Conservation (phyloP, 64 coral and sea anemone species). For the Stichodactyla mertensii region DNA sequence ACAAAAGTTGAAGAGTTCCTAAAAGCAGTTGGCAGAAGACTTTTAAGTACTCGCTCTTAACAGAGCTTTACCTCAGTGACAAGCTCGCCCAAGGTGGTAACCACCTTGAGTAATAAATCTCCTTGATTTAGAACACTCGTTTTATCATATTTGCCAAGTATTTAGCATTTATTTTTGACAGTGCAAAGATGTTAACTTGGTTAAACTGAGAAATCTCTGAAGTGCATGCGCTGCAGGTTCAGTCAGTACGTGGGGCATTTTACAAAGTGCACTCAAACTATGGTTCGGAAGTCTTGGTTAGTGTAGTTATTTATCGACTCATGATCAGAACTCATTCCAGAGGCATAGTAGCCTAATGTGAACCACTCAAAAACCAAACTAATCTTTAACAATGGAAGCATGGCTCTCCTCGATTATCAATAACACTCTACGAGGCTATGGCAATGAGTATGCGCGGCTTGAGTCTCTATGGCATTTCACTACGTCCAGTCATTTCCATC, state of each 20-base stretch:
- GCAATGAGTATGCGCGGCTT: not conserved
- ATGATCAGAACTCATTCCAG: not conserved
- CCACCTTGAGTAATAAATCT: not conserved
- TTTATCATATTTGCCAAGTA: conserved; percentile 2
- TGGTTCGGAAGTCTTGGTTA: not conserved
- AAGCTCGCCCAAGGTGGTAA: not conserved
- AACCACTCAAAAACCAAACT: not conserved
- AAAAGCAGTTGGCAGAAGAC: not conserved
- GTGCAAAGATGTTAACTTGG: not conserved
- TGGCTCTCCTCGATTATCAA: not conserved
- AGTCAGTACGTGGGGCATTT: not conserved
- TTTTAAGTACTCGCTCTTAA: not conserved
- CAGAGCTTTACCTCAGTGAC: not conserved
- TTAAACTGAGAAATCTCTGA: conserved; percentile 2
- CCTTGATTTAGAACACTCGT: not conserved
- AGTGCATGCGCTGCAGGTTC: not conserved
- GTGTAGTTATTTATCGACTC: not conserved
- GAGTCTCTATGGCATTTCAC: conserved; percentile 3
- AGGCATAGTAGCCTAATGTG: conserved; percentile 7
- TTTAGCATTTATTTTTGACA: conserved; percentile 7
- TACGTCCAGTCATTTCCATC: not conserved
- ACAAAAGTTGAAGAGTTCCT: not conserved
- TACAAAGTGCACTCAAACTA: not conserved
- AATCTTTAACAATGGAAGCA: not conserved
- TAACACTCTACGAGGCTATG: not conserved